Base-by-base conservation (phyloP, 2,888 invertebrate species). In the Opisthograptis luteolata region DNA sequence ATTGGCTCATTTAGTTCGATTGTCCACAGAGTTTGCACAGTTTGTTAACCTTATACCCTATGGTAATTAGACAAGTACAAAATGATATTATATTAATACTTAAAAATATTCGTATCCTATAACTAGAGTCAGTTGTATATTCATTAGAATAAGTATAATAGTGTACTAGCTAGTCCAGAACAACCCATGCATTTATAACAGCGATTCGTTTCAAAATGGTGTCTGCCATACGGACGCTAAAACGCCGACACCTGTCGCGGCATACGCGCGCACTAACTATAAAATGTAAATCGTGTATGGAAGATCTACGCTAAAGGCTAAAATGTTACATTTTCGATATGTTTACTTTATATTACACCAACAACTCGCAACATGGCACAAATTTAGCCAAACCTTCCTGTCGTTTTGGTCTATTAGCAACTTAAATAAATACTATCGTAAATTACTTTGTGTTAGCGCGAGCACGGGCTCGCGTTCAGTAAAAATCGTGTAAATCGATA, bases 1-100 rank as follows among this genome's bases (percentile, higher is more conserved):
- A 43, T 36, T 81, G 87, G 88, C 84, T 88, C 87, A 74, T 85
- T 85, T 87, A 81, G 76, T 87, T 87, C 80, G 82, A 67, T 77
- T 80, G 76, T 81, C 76, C 81, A 76, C 85, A 84, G 73, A 78
- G 76, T 85, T 82, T 85, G 88, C 81, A 87, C 75, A 81, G 80
- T 83, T 88, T 85, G 88, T 88, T 88, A 89, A 84, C 73, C 89
- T 88, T 89, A 89, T 45, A 70, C 63, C 28, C 84, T 89, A 87
- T 83, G 87, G 87, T 88, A 86, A 84, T 87, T 85, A 88, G 83
- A 88, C 89, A 87, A 89, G 90, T 90, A 90, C 87, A 90, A 90
- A 90, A 89, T 87, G 89, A 90, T 89, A 87, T 83, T 89, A 87
- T 83, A 53, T 87, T 83, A 79, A 79, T 76, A 68, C 82, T 86